Conservation (phyloP, 2,888 invertebrate species). For the Agrochola macilenta region DNA sequence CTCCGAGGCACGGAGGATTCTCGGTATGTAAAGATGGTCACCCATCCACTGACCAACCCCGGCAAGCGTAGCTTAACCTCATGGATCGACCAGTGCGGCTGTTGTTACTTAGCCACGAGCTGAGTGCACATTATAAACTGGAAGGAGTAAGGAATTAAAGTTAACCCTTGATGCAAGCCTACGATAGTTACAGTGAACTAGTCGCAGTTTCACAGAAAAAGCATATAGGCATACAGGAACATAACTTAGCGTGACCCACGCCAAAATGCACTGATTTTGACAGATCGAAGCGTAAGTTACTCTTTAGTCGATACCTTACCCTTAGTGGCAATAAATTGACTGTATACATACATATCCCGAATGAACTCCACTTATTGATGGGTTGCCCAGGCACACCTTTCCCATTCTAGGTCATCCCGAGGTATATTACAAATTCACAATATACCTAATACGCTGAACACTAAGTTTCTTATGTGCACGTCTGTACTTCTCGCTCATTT, state of each 20-base stretch:
- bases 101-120: too few species aligned
- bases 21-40: too few species aligned
- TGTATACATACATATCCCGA: background rate
- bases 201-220: background rate
- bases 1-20: too few species aligned
- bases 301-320: background rate
- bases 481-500: slow-evolving; percentile 27
- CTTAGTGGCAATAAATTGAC: background rate
- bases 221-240: background rate
- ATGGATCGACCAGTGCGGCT: too few species aligned
- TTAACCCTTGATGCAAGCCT: background rate
- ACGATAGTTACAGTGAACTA: background rate
- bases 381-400: background rate
- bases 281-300: background rate
- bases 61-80: too few species aligned
- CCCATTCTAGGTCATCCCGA: background rate
- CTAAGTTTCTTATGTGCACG: background rate
- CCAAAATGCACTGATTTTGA: background rate
- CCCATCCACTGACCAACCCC: too few species aligned
- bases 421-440: background rate
- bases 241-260: background rate
- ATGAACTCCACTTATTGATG: background rate
- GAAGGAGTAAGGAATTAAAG: background rate
- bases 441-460: background rate
- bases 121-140: background rate